A percentile compares a stretch with the other conserved stretches of the same genome.
phyloP scores from a whole-genome alignment of 2,888 invertebrate species.

The Dynastes grantii region DNA sequence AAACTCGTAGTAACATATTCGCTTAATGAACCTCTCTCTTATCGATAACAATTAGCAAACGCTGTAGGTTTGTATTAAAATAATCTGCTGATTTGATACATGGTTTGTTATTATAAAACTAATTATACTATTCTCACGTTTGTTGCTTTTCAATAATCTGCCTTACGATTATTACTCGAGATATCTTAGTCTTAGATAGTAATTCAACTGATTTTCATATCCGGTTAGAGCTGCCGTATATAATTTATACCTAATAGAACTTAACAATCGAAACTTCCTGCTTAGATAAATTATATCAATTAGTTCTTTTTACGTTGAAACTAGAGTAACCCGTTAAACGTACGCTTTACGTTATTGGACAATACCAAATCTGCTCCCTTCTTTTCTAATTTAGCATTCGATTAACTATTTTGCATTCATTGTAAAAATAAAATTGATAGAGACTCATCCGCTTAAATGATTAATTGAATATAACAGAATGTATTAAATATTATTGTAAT shows the following conservation, averaged over 20 bases:
- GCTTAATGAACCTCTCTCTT: too few relatives aligned
- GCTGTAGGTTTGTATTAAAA: too few relatives aligned
- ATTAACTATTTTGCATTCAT: too few relatives aligned
- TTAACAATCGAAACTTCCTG: constrained; percentile 20
- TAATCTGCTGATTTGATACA: too few relatives aligned
- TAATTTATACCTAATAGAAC: constrained; percentile 17
- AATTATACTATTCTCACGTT: too few relatives aligned
- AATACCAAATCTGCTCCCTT: background rate
- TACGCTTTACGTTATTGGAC: background rate
- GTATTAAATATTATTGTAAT: background rate
- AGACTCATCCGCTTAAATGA: background rate
- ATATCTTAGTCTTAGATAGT: background rate
- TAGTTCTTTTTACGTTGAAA: constrained; percentile 22
- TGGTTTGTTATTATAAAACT: too few relatives aligned
- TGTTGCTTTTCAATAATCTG: too few relatives aligned
- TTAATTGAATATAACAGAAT: background rate
- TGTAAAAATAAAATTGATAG: too few relatives aligned
- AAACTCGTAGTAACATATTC: too few relatives aligned
- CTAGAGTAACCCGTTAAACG: constrained; percentile 5
- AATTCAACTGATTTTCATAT: constrained; percentile 16
- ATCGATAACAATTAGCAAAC: too few relatives aligned
- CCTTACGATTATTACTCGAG: too few relatives aligned
- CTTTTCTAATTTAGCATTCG: too few relatives aligned
- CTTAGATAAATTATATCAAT: constrained; percentile 30
- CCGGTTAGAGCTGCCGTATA: background rate